These are phyloP conservation scores for Proisotoma minuta DNA, from an alignment of 2,888 invertebrate species.

Conservation along the genomic window DNA sequence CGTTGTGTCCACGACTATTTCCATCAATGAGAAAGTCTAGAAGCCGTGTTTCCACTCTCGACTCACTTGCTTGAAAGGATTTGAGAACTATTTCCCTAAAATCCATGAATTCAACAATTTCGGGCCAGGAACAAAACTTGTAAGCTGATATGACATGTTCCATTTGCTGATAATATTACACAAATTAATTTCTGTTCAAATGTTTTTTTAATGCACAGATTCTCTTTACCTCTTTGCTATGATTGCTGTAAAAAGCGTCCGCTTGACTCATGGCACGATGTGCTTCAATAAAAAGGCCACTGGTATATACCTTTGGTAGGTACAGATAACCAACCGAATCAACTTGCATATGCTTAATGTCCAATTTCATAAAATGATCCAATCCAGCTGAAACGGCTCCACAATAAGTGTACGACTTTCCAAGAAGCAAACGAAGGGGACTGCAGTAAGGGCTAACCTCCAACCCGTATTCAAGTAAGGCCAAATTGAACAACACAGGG, in stretches of 20 bases:
- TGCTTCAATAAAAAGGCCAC: conserved; percentile 67
- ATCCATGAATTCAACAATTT: conserved; percentile 82
- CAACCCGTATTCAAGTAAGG: conserved; percentile 68
- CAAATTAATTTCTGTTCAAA: conserved; percentile 18
- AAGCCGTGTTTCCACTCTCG: conserved; percentile 64
- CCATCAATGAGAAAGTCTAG: conserved; percentile 61
- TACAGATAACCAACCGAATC: conserved; percentile 85
- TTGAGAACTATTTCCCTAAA: conserved; percentile 74
- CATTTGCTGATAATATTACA: conserved; percentile 61
- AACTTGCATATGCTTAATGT: conserved; percentile 88
- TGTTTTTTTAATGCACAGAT: conserved; percentile 6
- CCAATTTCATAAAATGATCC: conserved; percentile 69
- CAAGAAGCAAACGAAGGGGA: conserved; percentile 76
- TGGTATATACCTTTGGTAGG: conserved; percentile 59
- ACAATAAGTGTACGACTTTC: conserved; percentile 65
- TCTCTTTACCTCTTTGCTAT: conserved; percentile 73
- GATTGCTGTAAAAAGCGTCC: conserved; percentile 78
- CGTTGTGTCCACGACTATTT: conserved; percentile 47
- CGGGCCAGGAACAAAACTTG: conserved; percentile 89
- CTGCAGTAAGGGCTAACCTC: conserved; percentile 79
- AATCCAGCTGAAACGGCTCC: conserved; percentile 73
- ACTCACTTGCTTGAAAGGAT: conserved; percentile 70
- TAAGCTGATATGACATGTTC: conserved; percentile 88
- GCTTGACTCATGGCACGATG: conserved; percentile 68
- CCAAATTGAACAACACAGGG: conserved; percentile 47